Evolutionary conservation across 2,113 vertebrate species (phyloP), one percentile per base, ranked within the genome.

Genomic region (Paradisaea rubra): DNA sequence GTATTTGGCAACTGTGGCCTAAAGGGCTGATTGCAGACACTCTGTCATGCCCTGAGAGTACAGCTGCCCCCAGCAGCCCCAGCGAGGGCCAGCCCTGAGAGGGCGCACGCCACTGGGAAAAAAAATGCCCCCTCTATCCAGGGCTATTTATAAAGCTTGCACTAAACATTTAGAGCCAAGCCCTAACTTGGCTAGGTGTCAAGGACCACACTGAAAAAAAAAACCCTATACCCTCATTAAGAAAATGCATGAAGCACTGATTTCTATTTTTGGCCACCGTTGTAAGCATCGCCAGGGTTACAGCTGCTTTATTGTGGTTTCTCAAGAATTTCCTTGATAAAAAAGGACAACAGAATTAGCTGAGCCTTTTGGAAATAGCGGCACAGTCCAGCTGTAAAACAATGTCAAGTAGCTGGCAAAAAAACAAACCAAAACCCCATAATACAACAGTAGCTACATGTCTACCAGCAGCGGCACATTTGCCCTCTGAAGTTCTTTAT

Each of bases 311-410:
- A 95, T 73, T 96, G 91, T 83, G 73, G 89, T 88, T 96, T 96
- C 89, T 95, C 84, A 92, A 94, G 82, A 96, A 94, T 92, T 94
- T 97, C 81, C 74, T 96, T 94, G 92, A 94, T 93, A 96, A 96
- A 97, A 88, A 82, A 95, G 77, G 89, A 93, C 91, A 96, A 93
- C 61, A 93, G 87, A 95, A 96, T 92, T 93, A 96, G 94, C 94
- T 94, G 66, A 84, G 86, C 89, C 73, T 91, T 95, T 90, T 94
- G 88, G 95, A 91, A 94, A 94, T 30, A 94, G 88, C 30, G 14
- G 13, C 77, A 82, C 10, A 79, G 45, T 77, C 81, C 81, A 68
- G 89, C 72, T 85, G 53, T 91, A 96, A 94, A 86, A 85, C 86
- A 94, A 82, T 79, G 91, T 86, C 88, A 96, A 94, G 78, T 93